These are phyloP conservation scores for Noctuana brunneofusca DNA, from an alignment of 2,888 invertebrate genomes.

Conservation along the genomic window DNA sequence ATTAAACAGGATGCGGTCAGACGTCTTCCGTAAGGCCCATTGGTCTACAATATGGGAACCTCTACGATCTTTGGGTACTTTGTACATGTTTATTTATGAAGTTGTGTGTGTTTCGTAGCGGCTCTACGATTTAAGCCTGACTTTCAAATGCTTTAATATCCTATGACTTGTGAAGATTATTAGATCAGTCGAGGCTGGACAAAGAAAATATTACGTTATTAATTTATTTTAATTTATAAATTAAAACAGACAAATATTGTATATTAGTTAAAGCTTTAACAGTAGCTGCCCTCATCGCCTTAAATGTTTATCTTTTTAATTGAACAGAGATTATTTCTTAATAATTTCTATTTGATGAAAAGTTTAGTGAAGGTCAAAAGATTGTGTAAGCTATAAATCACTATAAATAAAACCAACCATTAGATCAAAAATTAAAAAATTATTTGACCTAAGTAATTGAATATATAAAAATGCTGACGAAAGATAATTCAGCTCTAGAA, in stretches of 20 bases:
- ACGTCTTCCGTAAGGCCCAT: constrained; percentile 55
- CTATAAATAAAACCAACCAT: neutral
- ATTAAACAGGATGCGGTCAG: constrained; percentile 77
- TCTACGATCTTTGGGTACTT: constrained; percentile 23
- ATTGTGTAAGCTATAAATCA: neutral
- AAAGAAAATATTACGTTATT: too few species aligned
- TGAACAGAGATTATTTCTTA: too few species aligned
- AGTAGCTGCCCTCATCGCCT: too few species aligned
- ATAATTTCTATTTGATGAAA: too few species aligned
- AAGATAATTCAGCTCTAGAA: constrained; percentile 11
- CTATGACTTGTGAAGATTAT: neutral
- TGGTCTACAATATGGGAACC: constrained; percentile 36
- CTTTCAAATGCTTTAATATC: neutral
- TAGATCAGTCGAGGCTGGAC: too few species aligned
- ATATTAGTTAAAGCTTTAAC: too few species aligned
- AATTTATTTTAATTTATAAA: too few species aligned
- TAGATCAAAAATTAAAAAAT: neutral
- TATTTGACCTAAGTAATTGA: neutral
- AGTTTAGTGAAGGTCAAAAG: too few species aligned
- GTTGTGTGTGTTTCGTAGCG: constrained; percentile 7
- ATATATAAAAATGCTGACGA: constrained; percentile 12
- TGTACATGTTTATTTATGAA: constrained; percentile 22
- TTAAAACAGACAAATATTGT: too few species aligned
- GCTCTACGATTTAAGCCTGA: neutral
- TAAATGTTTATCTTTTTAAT: too few species aligned